phyloP scores from a whole-genome alignment of 2,113 vertebrate genomes.

The Tonatia bakeri region DNA sequence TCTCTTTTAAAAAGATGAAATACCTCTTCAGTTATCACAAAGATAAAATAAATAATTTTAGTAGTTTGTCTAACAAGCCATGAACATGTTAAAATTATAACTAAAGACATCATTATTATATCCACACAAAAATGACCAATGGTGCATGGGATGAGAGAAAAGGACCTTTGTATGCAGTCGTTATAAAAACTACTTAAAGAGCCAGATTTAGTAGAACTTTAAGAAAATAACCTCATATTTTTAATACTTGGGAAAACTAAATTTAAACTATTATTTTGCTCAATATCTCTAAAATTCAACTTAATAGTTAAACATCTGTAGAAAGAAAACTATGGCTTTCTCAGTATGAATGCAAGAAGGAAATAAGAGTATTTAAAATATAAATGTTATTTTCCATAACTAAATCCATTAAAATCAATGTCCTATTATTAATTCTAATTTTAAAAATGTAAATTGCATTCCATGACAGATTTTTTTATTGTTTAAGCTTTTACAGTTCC shows the following conservation, averaged over 20 bases:
- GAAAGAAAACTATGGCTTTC: not conserved
- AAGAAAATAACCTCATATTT: not conserved
- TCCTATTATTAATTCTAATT: not conserved
- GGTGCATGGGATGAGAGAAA: not conserved
- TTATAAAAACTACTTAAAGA: not conserved
- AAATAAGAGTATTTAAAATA: constrained; percentile 10
- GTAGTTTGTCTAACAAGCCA: not conserved
- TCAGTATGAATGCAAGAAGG: not conserved
- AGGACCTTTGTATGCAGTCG: not conserved
- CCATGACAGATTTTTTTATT: not conserved
- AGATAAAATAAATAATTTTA: not conserved
- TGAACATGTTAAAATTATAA: not conserved
- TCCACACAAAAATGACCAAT: not conserved
- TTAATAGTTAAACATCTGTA: not conserved
- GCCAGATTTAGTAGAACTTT: not conserved
- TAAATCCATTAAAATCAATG: not conserved
- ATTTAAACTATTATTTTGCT: not conserved
- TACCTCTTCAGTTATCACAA: not conserved
- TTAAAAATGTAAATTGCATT: constrained; percentile 1
- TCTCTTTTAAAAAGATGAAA: not conserved
- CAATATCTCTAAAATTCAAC: not conserved
- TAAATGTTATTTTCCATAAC: not conserved
- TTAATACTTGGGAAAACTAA: constrained; percentile 14
- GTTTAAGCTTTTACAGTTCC: no score
- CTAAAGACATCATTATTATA: not conserved